A percentile compares a stretch with the other conserved stretches of the same genome.
Conservation (phyloP, 2,888 invertebrate genomes). For the Drosophila vallismaia region DNA sequence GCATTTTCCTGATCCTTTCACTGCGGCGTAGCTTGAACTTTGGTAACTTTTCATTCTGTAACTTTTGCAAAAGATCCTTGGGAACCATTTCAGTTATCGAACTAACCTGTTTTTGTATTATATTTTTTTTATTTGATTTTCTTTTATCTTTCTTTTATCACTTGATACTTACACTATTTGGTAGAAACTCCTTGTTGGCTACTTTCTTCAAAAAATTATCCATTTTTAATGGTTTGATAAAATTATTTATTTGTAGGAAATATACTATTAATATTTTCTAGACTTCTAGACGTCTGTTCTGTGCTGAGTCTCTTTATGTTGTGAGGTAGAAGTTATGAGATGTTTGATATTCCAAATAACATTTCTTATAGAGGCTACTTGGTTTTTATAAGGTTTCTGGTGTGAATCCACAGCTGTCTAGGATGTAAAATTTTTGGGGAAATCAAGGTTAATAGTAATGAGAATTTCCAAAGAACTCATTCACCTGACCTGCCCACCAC, state of each 20-base stretch:
- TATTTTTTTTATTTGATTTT: neutral
- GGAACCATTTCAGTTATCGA: neutral
- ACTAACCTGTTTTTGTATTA: neutral
- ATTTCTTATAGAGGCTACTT: neutral
- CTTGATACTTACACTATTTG: neutral
- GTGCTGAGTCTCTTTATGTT: neutral
- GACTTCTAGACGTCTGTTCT: neutral
- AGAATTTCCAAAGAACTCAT: conserved; percentile 4
- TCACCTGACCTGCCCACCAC: conserved; percentile 37
- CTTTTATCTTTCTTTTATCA: neutral
- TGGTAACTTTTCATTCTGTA: no score
- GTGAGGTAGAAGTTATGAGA: neutral
- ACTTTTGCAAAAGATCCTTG: neutral
- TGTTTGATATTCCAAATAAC: neutral
- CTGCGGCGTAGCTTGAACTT: neutral
- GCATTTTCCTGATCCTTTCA: neutral
- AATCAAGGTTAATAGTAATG: conserved; percentile 9
- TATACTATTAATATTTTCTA: no score
- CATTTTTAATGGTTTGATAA: neutral
- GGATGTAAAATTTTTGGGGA: no score
- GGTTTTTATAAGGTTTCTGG: neutral
- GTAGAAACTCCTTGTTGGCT: neutral
- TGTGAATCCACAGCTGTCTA: no score
- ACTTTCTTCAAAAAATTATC: neutral
- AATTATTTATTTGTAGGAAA: neutral